Evolutionary conservation across 2,113 vertebrate species (phyloP), one percentile per base, ranked within the genome.

Genomic region (Macaca nemestrina): DNA sequence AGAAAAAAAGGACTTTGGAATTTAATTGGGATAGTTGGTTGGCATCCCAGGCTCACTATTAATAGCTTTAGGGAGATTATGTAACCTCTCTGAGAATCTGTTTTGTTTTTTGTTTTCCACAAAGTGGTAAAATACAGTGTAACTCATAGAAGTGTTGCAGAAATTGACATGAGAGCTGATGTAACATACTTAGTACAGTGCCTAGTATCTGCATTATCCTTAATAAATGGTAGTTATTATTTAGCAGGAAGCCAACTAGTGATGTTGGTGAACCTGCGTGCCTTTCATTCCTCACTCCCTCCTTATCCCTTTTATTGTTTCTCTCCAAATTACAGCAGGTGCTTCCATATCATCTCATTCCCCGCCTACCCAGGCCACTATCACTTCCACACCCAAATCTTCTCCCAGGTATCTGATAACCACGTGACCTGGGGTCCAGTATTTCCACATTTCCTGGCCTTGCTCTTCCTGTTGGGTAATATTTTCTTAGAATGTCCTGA

Each of bases 1-100:
- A 95, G 50, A n/a, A 97, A 97, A 88, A 96, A 75, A 92, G 17
- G 50, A 10, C 50, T 93, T 88, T 94, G 61, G 59, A 96, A 89
- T 87, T 94, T 64, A 67, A 72, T 10, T 81, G 57, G 64, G 45
- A 50, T 50, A 50, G 48, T 61, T 88, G 81, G 50, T 93, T 84
- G 67, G 43, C 50, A 73, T 86, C 68, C 50, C 38, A 35, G 45
- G 13, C 16, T n/a, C 38, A 68, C 30, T 96, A 88, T 93, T 75
- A 97, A 94, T 45, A 79, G 20, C 57, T 55, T 90, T 72, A 80
- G 23, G 35, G 72, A 94, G 68, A 83, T 96, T 92, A 84, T 72
- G 55, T 75, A 96, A 75, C 1, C 38, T 93, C 55, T 50, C 50
- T 52, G 25, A 81, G 4, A 40, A 86, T 93, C 59, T 83, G 35